Base-by-base conservation (phyloP, 2,113 vertebrate species). In the Apus apus region DNA sequence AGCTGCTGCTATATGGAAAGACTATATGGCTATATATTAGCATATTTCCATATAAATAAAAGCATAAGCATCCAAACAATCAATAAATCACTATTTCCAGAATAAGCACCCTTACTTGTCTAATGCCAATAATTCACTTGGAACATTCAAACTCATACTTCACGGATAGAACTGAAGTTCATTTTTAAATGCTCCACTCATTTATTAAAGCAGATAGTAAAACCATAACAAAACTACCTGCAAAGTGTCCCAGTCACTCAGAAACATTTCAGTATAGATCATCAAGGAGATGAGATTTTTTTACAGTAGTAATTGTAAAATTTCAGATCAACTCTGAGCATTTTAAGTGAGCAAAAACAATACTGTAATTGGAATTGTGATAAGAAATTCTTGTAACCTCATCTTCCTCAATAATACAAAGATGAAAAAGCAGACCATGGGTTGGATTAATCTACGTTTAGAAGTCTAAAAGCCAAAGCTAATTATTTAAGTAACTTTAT, bases 171-270 rank as follows among this genome's bases (percentile, higher is more conserved):
- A 34, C 9, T 1, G 1, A 94, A 96, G 85, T 66, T 65, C 80
- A 77, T 50, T 67, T 66, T 56, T 78, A 90, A 87, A 87, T 20
- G 38, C 46, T 89, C 53, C 64, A 62, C 62, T 94, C 38, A 36
- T 87, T 70, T 86, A 86, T 54, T 80, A 68, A 95, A 93, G 64
- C 72, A 94, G 82, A 92, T 92, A 78, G 87, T 80, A 83, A 56
- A 89, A 29, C 7, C 36, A 29, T 57, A 80, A 96, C 85, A 96
- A 93, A 92, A 77, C 79, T 61, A 91, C 50, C 50, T 75, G 83
- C 68, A 72, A 89, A 92, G 68, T 21, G 36, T 67, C 54, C 60
- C 85, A 2, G 56, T 58, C 75, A 86, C 70, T 87, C 40, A 94
- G 70, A 73, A 95, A 76, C 56, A 67, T 79, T 87, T 61, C 26